These are phyloP conservation scores for Noctua comes DNA, from an alignment of 2,888 invertebrate genomes.

Conservation along the genomic window DNA sequence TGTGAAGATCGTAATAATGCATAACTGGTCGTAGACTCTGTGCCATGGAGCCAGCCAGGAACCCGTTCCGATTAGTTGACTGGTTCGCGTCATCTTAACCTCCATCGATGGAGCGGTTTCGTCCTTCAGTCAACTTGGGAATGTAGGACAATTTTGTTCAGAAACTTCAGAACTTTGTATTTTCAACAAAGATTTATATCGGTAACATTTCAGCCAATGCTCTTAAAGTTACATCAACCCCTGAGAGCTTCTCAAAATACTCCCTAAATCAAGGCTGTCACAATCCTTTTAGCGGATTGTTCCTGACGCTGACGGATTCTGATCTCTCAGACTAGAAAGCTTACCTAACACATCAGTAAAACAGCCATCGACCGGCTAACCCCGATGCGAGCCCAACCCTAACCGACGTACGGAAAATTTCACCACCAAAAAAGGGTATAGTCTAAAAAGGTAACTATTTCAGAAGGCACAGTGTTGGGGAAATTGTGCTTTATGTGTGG, in stretches of 20 bases:
- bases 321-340: constrained; percentile 62
- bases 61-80: constrained; percentile 54
- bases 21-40: constrained; percentile 59
- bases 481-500: constrained; percentile 78
- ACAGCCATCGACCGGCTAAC: constrained; percentile 73
- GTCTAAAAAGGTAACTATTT: constrained; percentile 77
- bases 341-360: constrained; percentile 49
- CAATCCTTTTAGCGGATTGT: constrained; percentile 58
- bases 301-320: constrained; percentile 52
- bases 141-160: constrained; percentile 34
- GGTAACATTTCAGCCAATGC: constrained; percentile 29
- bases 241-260: constrained; percentile 48
- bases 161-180: constrained; percentile 21
- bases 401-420: constrained; percentile 56
- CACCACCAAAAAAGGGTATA: constrained; percentile 69
- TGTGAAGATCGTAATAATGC: constrained; percentile 60
- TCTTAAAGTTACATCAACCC: constrained; percentile 44
- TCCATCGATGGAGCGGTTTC: constrained; percentile 39
- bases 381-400: constrained; percentile 64
- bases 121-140: constrained; percentile 51
- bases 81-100: constrained; percentile 57
- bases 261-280: constrained; percentile 58
- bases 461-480: constrained; percentile 75
- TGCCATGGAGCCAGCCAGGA: constrained; percentile 46
- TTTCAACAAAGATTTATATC: constrained; percentile 15